Evolutionary conservation across 1,140 invertebrate genomes (phyloP), one percentile per base, ranked within the genome.

Genomic region (Vanessa tameamea): DNA sequence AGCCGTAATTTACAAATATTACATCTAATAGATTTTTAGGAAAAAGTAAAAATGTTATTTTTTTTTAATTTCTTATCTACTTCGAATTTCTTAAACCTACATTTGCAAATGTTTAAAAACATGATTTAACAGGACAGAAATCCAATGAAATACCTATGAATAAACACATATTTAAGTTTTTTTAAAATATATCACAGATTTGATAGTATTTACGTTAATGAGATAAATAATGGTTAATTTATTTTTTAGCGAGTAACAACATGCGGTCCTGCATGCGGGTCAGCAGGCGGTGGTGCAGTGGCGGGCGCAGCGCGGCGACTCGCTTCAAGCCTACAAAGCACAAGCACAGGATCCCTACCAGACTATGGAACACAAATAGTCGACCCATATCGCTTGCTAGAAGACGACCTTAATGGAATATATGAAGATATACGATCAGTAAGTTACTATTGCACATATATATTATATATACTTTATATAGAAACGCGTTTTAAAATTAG

Each of bases 341-440:
- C 91, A 94, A 96, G 87, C 95, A 96, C 95, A 8, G 96, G 96
- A 80, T 95, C 96, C 20, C 93, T 97, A 78, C 95, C 96, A 16
- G 96, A 97, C 82, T 95, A 96, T 79, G 90, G 93, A 76, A 95
- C 95, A 91, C 91, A 91, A 81, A 87, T 91, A 77, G 94, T 97
- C 68, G 96, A 98, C 92, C 97, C 97, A 76, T 98, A 98, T 86
- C 95, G 95, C 82, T 93, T 98, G 59, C 93, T 97, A 59, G 96
- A 97, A 79, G 95, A 97, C 81, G 97, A 98, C 82, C 94, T 98
- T 57, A 96, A 96, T 85, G 95, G 96, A 85, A 94, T 97, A 78
- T 97, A 97, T 81, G 94, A 95, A 79, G 96, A 97, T 84, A 97
- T 98, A 86, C 94, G 95, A 95, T 94, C 96, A 93, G 97, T 97